Base-by-base conservation (phyloP, 2,797 vertebrate genomes). In the Sebastes itinus region DNA sequence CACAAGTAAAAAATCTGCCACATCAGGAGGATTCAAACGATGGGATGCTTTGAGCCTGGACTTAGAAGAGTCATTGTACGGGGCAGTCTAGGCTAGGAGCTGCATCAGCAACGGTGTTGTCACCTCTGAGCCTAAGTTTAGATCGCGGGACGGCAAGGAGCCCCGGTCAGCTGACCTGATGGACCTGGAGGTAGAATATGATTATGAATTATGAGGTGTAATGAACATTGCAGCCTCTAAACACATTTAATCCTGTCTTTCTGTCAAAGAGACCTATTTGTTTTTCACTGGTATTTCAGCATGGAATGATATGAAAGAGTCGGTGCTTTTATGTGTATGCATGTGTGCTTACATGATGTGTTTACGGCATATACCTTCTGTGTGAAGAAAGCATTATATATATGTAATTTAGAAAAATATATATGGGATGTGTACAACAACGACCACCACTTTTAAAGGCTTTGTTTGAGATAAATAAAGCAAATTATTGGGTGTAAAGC, bases 401-500 rank as follows among this genome's bases (percentile, higher is more conserved):
- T 46, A 1, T 62, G 27, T 54, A 33, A n/a, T 56, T 42, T 8
- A 46, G 42, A 46, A 46, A 46, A 3, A 46, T 18, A 46, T 46
- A 33, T 46, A 46, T 32, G 25, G 0, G 3, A 68, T 56, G 28
- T 56, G 14, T 35, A 58, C n/a, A 62, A 23, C 13, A 20, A 12
- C 20, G 22, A 7, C 49, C 28, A 52, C 8, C 20, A 23, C 42
- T 23, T n/a, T 10, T 69, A 3, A n/a, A 71, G 46, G 46, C 27
- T 55, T 38, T 27, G n/a, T 33, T 14, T 32, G 13, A 61, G 46
- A 46, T 8, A 42, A 42, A 33, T 64, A 46, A 64, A 60, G 27
- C 22, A 82, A 68, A 78, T 66, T 8, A 69, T 10, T 65, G 66
- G 38, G 54, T 85, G 58, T 78, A 59, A 81, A 78, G 23, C 25